These are phyloP conservation scores for Ptychochromis oligacanthus DNA, from an alignment of 2,113 vertebrate species.

Conservation along the genomic window DNA sequence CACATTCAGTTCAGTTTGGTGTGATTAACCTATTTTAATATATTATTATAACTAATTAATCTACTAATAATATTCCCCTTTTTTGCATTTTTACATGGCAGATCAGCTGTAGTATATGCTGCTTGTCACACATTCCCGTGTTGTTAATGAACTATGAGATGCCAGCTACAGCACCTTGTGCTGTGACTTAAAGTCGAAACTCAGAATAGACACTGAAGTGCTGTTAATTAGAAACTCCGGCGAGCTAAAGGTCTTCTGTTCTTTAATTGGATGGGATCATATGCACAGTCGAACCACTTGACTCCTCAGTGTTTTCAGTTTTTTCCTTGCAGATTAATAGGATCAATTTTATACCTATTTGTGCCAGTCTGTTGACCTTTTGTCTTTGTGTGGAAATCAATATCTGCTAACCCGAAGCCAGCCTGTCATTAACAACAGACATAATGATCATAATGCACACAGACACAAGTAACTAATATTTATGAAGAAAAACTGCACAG, in stretches of 20 bases:
- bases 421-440: constrained; percentile 18
- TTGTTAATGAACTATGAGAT: constrained; percentile 45
- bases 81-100: neutral
- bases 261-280: constrained; percentile 45
- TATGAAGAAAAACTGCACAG: neutral
- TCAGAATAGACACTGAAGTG: constrained; percentile 39
- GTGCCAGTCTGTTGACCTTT: constrained; percentile 48
- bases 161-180: constrained; percentile 35
- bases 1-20: neutral
- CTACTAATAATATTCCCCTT: neutral
- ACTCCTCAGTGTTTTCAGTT: constrained; percentile 24
- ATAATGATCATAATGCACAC: constrained; percentile 5
- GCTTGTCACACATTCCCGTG: constrained; percentile 18
- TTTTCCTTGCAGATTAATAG: constrained; percentile 31
- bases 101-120: neutral
- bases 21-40: neutral
- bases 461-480: constrained; percentile 4
- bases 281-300: neutral
- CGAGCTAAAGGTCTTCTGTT: constrained; percentile 34
- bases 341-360: constrained; percentile 35
- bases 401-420: constrained; percentile 26
- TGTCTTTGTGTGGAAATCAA: constrained; percentile 53
- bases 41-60: neutral
- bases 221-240: constrained; percentile 52
- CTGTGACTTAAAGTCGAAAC: constrained; percentile 15